Evolutionary conservation across 2,888 invertebrate genomes (phyloP).

Genomic region (Pseudeuparius sepicola): DNA sequence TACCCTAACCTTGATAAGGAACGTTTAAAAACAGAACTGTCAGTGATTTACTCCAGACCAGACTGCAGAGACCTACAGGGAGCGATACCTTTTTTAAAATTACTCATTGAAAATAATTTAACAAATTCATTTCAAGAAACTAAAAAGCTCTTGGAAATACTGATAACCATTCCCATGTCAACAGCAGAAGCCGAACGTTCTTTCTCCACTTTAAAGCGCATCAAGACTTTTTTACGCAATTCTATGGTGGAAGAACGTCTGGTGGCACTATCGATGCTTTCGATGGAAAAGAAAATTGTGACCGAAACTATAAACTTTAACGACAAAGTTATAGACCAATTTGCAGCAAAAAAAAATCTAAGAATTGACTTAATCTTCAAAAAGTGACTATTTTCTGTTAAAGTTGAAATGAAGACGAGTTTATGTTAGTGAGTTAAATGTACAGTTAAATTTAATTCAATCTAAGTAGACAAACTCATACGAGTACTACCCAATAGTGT

Average conservation of each 20-base stretch:
- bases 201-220: no score
- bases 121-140: conserved; percentile 23
- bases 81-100: conserved; percentile 22
- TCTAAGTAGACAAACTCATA: no score
- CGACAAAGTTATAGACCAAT: conserved; percentile 2
- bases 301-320: conserved; percentile 7
- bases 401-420: no score
- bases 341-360: conserved; percentile 7
- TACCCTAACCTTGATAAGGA: conserved; percentile 23
- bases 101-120: conserved; percentile 19
- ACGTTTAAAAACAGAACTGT: conserved; percentile 25
- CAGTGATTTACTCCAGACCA: conserved; percentile 23
- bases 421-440: no score
- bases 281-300: conserved; percentile 15
- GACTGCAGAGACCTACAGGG: conserved; percentile 21
- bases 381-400: conserved; percentile 4
- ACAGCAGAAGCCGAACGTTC: conserved; percentile 25
- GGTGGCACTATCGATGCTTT: conserved; percentile 24
- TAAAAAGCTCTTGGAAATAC: conserved; percentile 25
- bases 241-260: conserved; percentile 25
- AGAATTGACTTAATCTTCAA: conserved; percentile 6
- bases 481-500: no score
- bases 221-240: conserved; percentile 24
- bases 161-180: conserved; percentile 28
- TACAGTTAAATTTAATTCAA: no score